Evolutionary conservation across 2,797 vertebrate genomes (phyloP), one percentile per base, ranked within the genome.

Genomic region (Remorina albescens): DNA sequence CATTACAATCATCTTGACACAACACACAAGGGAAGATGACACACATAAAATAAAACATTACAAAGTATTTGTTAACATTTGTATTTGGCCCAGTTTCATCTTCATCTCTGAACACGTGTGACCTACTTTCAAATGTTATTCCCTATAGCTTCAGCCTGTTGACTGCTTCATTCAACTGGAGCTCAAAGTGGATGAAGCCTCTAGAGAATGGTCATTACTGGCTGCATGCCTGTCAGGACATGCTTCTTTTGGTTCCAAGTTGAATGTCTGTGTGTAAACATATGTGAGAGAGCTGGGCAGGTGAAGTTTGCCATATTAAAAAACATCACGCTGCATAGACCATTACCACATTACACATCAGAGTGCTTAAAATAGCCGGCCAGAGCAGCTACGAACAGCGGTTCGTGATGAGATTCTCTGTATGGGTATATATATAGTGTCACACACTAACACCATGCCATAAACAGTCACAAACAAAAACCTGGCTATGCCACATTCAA

Each of bases 341-440:
- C 67, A 76, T 82, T 72, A 67, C 61, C 68, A 92, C 77, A 87
- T 93, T 88, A 89, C 92, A 93, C 85, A 90, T 89, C 81, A 47
- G 47, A 64, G 78, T 4, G 64, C 75, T 85, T 76, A 83, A 93
- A 93, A 94, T 92, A 94, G 86, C 58, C 41, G 0, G 32, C 6
- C 21, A 25, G 72, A 76, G 72, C 85, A 88, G 85, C 88, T 88
- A 87, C 84, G 83, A 78, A 92, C 90, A 91, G 91, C 19, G 55
- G 86, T 87, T 89, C 89, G 85, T 72, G 84, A 89, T 82, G 74
- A 82, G 77, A 77, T 76, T 80, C 55, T 67, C 47, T 62, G 69
- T 81, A 71, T 78, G 70, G 79, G 61, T 61, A 58, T 83, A 84
- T 86, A 80, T 74, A 89, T 81, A 85, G 76, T 34, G 42, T 19